Conservation (phyloP, 2,888 invertebrate species). For the Caenorhabditis drosophilae region DNA sequence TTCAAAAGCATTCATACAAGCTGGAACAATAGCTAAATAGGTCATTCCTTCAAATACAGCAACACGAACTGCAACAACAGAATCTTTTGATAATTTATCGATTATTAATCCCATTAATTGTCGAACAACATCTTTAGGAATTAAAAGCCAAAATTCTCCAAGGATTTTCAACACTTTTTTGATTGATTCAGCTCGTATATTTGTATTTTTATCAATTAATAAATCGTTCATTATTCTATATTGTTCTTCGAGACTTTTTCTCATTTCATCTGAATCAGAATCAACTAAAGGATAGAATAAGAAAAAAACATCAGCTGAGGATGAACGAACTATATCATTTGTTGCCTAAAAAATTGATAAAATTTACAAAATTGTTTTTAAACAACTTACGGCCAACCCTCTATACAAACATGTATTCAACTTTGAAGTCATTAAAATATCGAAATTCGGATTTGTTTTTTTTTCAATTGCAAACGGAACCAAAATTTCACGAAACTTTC, state of each 20-base stretch:
- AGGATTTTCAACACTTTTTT: conserved; percentile 14
- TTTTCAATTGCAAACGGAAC: conserved; percentile 12
- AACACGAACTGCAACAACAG: conserved; percentile 19
- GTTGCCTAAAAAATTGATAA: conserved; percentile 11
- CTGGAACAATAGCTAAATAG: conserved; percentile 10
- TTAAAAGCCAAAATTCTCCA: conserved; percentile 20
- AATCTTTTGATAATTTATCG: conserved; percentile 18
- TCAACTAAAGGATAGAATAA: conserved; percentile 32
- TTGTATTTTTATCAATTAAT: conserved; percentile 11
- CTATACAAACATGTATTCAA: conserved; percentile 17
- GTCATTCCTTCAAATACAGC: conserved; percentile 23
- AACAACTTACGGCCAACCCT: background rate
- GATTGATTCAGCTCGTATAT: conserved; percentile 18
- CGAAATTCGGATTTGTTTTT: conserved; percentile 10
- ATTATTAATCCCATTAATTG: conserved; percentile 11
- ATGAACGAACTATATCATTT: conserved; percentile 23
- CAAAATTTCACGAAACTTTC: conserved; percentile 23
- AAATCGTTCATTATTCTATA: conserved; percentile 13
- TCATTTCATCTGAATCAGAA: conserved; percentile 13
- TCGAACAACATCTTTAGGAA: conserved; percentile 19
- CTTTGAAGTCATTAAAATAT: conserved; percentile 11
- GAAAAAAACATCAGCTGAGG: conserved; percentile 21
- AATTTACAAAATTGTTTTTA: background rate
- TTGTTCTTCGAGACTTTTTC: conserved; percentile 14
- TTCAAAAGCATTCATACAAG: conserved; percentile 21